phyloP scores from a whole-genome alignment of 1,140 invertebrate genomes.

The Brachystomella parvula region DNA sequence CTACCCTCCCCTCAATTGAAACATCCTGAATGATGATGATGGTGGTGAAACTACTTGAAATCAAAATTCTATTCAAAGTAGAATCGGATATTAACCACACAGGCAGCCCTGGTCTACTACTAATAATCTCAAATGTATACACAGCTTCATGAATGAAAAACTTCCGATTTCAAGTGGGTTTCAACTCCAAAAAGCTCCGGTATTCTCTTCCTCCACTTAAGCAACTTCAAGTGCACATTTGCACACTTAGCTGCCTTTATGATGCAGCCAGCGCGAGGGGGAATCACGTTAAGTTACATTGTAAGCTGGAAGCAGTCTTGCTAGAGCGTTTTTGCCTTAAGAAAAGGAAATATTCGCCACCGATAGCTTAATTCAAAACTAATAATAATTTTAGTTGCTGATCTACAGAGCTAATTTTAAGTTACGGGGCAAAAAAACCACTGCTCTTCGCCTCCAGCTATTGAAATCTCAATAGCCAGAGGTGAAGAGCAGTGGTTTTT shows the following conservation, averaged over 20 bases:
- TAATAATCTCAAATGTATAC: background rate
- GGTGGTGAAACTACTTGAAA: background rate
- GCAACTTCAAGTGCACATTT: background rate
- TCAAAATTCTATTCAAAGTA: background rate
- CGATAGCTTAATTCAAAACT: background rate
- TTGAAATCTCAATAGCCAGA: too few relatives aligned
- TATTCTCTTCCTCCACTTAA: background rate
- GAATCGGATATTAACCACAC: background rate
- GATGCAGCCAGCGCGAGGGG: background rate
- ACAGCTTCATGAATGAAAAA: background rate
- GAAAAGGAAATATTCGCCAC: background rate
- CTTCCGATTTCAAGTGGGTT: background rate
- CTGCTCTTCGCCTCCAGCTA: too few relatives aligned
- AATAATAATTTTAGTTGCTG: too few relatives aligned
- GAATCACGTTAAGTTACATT: background rate
- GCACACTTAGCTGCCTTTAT: background rate
- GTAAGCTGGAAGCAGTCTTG: background rate
- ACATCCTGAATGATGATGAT: background rate
- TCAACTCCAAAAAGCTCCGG: background rate
- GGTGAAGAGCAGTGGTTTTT: too few relatives aligned
- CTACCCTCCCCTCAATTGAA: background rate
- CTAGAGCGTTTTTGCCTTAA: background rate
- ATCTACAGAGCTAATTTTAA: too few relatives aligned
- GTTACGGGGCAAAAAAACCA: too few relatives aligned
- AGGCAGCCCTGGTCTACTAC: background rate